These are phyloP conservation scores for Boloria euphrosyne DNA, from an alignment of 2,888 invertebrate species.

Conservation along the genomic window DNA sequence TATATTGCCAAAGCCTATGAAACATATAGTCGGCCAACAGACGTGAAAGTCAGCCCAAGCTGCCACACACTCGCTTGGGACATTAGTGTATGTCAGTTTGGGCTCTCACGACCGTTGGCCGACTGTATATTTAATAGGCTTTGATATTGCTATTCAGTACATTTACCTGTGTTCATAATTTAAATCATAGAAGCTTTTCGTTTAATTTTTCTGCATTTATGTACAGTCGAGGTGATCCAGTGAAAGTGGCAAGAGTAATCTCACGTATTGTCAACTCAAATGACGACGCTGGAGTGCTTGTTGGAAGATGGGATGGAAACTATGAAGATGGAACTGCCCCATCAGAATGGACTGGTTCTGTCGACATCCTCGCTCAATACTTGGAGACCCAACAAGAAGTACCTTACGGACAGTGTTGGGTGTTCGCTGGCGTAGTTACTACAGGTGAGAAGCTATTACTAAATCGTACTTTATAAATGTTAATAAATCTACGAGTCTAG, in stretches of 20 bases:
- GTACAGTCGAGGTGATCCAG: slow-evolving; percentile 85
- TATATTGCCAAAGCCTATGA: no score
- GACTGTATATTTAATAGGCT: no score
- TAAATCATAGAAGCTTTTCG: neutral
- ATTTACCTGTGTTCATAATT: neutral
- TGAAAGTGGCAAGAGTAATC: slow-evolving; percentile 86
- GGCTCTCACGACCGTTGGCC: no score
- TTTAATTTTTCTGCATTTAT: neutral
- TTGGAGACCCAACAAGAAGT: slow-evolving; percentile 85
- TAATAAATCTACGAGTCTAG: no score
- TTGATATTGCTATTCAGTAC: no score
- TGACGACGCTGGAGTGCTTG: slow-evolving; percentile 87
- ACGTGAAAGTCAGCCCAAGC: no score
- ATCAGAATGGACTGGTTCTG: slow-evolving; percentile 90
- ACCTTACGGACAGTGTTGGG: slow-evolving; percentile 94
- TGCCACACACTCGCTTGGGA: no score
- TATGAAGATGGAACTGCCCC: slow-evolving; percentile 90
- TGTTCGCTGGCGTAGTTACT: slow-evolving; percentile 91
- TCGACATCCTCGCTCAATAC: slow-evolving; percentile 88
- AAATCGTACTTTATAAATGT: no score
- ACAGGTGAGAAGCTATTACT: slow-evolving; percentile 77
- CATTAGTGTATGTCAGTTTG: no score
- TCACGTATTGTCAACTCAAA: slow-evolving; percentile 89
- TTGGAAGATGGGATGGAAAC: slow-evolving; percentile 88
- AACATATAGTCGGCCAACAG: no score